Evolutionary conservation across 2,113 vertebrate species (phyloP).

Genomic region (Psettodes erumei): DNA sequence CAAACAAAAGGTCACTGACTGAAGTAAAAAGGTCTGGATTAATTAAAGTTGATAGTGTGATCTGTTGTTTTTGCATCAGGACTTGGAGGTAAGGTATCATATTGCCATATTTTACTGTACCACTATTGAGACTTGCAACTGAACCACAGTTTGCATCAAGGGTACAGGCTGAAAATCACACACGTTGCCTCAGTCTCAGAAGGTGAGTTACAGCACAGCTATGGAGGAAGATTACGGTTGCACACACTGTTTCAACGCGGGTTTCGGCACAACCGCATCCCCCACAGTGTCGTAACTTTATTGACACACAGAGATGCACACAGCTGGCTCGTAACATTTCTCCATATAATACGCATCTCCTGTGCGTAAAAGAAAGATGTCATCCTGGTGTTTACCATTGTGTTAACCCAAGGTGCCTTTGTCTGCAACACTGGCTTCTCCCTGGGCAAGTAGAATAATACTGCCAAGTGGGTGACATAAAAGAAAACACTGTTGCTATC

Average conservation of each 20-base stretch:
- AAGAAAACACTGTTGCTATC: background rate
- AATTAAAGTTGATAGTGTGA: background rate
- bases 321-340: conserved; percentile 12
- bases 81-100: background rate
- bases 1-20: background rate
- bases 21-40: background rate
- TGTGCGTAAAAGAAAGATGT: conserved; percentile 13
- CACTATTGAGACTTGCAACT: background rate
- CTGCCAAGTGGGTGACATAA: background rate
- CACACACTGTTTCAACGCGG: conserved; percentile 39
- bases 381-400: background rate
- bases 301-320: background rate
- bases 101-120: background rate
- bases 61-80: background rate
- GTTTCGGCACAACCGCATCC: conserved; percentile 11
- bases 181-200: background rate
- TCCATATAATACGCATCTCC: conserved; percentile 10
- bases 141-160: background rate
- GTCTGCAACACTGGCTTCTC: background rate
- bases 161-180: conserved; percentile 17
- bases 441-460: background rate
- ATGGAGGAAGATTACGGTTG: conserved; percentile 24
- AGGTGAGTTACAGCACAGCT: background rate
- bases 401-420: conserved; percentile 11
- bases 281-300: conserved; percentile 11